Base-by-base conservation (phyloP, 2,113 vertebrate species). In the Scalopus aquaticus region DNA sequence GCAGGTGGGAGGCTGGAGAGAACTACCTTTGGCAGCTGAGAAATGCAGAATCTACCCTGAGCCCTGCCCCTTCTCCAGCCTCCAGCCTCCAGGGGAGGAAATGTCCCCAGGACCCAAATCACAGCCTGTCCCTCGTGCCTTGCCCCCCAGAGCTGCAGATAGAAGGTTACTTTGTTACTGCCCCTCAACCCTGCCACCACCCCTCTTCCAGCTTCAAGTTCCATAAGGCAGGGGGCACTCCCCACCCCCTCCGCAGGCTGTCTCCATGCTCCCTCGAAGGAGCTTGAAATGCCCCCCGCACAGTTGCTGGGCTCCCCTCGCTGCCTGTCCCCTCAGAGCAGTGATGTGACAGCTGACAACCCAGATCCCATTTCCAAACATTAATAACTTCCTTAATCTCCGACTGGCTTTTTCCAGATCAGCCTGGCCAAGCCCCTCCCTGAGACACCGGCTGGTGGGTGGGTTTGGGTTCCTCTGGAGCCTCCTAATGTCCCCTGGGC, bases 331-430 rank as follows among this genome's bases (percentile, higher is more conserved):
- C 91, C 82, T 89, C 93, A 69, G 77, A 72, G 51, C 60, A 44
- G 80, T 87, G 94, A 84, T 5, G 26, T 77, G 89, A 69, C 73
- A 39, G 35, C 90, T 65, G 79, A 74, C 94, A 96, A 89, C 89
- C 58, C 83, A 91, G 95, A 95, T 97, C 94, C 89, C 84, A 91
- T 97, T 93, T 96, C 96, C 93, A 94, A 97, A 96, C 90, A 93
- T 95, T 94, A 95, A 92, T 96, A 96, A 96, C 93, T 92, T 97
- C 94, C 95, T 95, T 96, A 91, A 95, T 96, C 90, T 97, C 77
- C 58, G 60, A 82, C 96, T 80, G 89, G 96, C 91, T 96, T 96
- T 94, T 86, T 78, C 77, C 9, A 13, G 91, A 74, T 96, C 95
- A 32, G 80, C 65, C 65, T 70, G 9, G 67, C 91, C 62, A 80